These are phyloP conservation scores for Lordiphosa mommai DNA, from an alignment of 1,140 invertebrate genomes.

Conservation along the genomic window DNA sequence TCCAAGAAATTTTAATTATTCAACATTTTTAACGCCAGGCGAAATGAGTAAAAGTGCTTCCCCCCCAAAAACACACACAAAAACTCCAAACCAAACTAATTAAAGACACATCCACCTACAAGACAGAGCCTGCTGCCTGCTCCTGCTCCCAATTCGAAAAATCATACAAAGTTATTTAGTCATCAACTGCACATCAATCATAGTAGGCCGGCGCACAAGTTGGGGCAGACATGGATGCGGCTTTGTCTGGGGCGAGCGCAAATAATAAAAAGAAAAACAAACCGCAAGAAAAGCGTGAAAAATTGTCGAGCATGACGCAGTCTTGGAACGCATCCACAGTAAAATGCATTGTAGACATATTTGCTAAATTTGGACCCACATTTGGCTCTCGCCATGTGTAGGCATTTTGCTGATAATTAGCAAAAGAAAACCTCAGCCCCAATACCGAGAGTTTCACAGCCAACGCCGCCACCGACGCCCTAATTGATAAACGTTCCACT, in stretches of 20 bases:
- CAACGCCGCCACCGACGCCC: constrained; percentile 40
- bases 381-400: constrained; percentile 48
- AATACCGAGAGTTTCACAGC: constrained; percentile 29
- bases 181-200: constrained; percentile 76
- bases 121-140: constrained; percentile 26
- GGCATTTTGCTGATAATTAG: constrained; percentile 76
- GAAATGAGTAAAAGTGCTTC: constrained; percentile 41
- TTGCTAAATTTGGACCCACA: constrained; percentile 64
- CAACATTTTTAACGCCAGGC: constrained; percentile 75
- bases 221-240: constrained; percentile 30
- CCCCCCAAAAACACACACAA: constrained; percentile 9
- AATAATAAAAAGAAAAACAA: constrained; percentile 11
- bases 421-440: constrained; percentile 17
- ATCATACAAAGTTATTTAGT: constrained; percentile 77
- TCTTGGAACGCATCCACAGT: constrained; percentile 38
- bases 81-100: constrained; percentile 54
- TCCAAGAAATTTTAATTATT: constrained; percentile 75
- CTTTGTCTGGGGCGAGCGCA: constrained; percentile 27
- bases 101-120: constrained; percentile 74
- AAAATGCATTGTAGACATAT: constrained; percentile 49
- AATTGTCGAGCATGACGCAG: constrained; percentile 73
- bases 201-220: constrained; percentile 49
- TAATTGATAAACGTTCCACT: constrained; percentile 69
- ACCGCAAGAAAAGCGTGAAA: constrained; percentile 69
- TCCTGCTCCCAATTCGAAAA: constrained; percentile 35